Evolutionary conservation across 2,888 invertebrate genomes (phyloP), one percentile per base, ranked within the genome.

Genomic region (Scaptomyza tumidula): DNA sequence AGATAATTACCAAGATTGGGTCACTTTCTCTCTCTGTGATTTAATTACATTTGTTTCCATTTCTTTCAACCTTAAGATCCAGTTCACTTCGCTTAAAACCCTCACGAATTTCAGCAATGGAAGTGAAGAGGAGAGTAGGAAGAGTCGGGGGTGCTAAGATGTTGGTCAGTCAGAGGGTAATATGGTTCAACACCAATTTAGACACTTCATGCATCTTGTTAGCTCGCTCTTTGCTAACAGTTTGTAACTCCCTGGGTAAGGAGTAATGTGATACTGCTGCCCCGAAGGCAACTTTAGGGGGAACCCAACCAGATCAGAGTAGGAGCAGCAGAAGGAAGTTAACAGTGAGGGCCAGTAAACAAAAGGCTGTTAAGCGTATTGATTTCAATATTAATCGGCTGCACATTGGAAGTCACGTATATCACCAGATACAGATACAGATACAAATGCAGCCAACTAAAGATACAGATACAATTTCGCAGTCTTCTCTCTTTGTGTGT

Each of bases 141-240:
- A 39, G 14, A 3, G n/a, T n/a, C 0, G 7, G 35, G 35, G 35
- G 6, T 35, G 35, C 35, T 35, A 35, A 43, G n/a, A 29, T 19
- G 58, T 3, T 45, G 27, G 45, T 19, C 82, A 65, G 76, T 39
- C 77, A 80, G 68, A 79, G 78, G 87, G 81, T 90, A 90, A 90
- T 90, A 88, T 90, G 88, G 90, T 82, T 89, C 91, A 90, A 91
- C 91, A 90, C 91, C 91, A 91, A 91, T 91, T 91, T 90, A 89
- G 89, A 90, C 91, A 90, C 91, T 89, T 90, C 84, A 88, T 90
- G 90, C 89, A 90, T 90, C 91, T 91, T 91, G 91, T 91, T 90
- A 91, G 68, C 65, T 37, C 16, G 43, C 44, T 16, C 16, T 41
- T 16, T 41, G 41, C 43, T 39, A 39, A 39, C 39, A 60, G 48